Evolutionary conservation across 2,113 vertebrate species (phyloP), one percentile per base, ranked within the genome.

Genomic region (Ailurus styani): DNA sequence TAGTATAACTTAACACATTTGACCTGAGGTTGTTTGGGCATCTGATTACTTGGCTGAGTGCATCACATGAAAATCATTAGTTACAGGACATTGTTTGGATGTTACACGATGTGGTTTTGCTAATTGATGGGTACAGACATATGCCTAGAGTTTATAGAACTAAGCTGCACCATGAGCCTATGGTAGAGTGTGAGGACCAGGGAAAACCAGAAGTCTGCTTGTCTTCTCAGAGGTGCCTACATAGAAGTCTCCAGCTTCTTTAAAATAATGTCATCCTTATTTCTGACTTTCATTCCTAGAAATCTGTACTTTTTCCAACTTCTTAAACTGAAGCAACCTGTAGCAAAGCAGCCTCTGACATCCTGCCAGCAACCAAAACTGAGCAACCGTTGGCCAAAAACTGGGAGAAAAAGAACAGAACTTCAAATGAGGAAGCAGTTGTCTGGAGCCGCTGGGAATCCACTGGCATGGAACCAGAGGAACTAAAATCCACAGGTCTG

Each of bases 401-500:
- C 75, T 54, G 60, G 20, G 68, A 96, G 85, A 64, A 91, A 95
- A 84, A 60, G 40, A 96, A 82, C 66, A 97, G 94, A 97, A 88
- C 50, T 91, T 94, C 81, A 96, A 93, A 98, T 97, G 95, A 96
- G 97, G 93, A 98, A 91, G 85, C 94, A 93, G 97, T 97, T 97
- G 95, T 98, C 90, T 95, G 87, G 81, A 93, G 92, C 90, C 94
- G 0, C 82, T 96, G 97, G 95, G 98, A 97, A 50, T 93, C 93
- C 47, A 37, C 29, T 96, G 97, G 97, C 77, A 25, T 45, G 50
- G 60, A 96, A 96, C 93, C 95, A 97, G 94, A 87, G 77, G 88
- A 94, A 83, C 93, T 86, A 82, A 96, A 94, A 97, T 97, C 95
- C 94, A 96, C 95, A 97, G 97, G 95, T 91, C 93, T 97, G 85